These are phyloP conservation scores for Pteronura brasiliensis DNA, from an alignment of 2,113 vertebrate genomes.

Conservation along the genomic window DNA sequence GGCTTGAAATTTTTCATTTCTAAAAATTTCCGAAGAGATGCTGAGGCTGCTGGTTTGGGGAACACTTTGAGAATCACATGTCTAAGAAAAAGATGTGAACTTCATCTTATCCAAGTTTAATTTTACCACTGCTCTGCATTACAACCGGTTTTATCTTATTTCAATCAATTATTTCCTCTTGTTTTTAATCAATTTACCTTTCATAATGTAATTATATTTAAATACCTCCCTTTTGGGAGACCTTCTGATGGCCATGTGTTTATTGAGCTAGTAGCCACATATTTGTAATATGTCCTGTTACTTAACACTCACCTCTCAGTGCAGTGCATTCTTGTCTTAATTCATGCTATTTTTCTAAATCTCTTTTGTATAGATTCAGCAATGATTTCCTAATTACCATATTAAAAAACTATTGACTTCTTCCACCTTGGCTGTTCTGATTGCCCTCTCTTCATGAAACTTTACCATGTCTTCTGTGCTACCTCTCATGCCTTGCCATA, in stretches of 20 bases:
- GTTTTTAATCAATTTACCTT: neutral
- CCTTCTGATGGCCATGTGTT: accelerated
- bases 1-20: neutral
- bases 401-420: neutral
- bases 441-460: neutral
- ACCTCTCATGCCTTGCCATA: neutral
- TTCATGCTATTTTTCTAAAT: neutral
- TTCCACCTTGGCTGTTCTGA: neutral
- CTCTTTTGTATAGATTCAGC: neutral
- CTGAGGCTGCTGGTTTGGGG: neutral
- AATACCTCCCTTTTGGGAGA: neutral
- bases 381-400: neutral
- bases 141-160: neutral
- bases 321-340: neutral
- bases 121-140: neutral
- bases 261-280: neutral
- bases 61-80: neutral
- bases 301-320: neutral
- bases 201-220: neutral
- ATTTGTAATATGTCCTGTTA: neutral
- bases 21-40: neutral
- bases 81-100: neutral
- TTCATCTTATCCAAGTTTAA: neutral
- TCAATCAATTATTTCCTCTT: neutral
- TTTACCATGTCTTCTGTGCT: neutral